A percentile compares a stretch with the other conserved stretches of the same genome.
These are phyloP conservation scores for Gryllus bimaculatus DNA, from an alignment of 1,140 invertebrate genomes.

Conservation along the genomic window DNA sequence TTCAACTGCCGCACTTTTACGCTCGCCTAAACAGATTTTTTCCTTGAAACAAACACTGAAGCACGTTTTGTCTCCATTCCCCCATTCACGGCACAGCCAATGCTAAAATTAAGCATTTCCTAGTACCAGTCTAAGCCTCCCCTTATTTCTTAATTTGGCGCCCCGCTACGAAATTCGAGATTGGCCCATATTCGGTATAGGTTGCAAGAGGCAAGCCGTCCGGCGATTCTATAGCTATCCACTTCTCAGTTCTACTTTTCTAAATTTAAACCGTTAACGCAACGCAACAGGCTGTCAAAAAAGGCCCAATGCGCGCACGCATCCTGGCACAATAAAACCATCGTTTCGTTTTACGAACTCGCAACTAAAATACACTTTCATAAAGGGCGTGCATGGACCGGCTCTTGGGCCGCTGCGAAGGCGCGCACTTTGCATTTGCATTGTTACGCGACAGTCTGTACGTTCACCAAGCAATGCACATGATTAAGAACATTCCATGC, in stretches of 20 bases:
- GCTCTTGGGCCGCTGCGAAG: neutral
- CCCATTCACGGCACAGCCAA: neutral
- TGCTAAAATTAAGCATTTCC: neutral
- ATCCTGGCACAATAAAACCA: neutral
- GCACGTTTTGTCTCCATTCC: neutral
- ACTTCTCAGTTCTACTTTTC: slow-evolving; percentile 15
- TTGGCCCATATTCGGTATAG: slow-evolving; percentile 21
- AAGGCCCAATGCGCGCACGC: neutral
- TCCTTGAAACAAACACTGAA: neutral
- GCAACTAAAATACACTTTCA: neutral
- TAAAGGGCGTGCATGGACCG: neutral
- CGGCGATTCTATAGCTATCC: neutral
- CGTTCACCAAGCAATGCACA: neutral
- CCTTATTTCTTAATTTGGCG: slow-evolving; percentile 21
- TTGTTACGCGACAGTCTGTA: too few species aligned
- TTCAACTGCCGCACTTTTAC: neutral
- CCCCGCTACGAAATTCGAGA: slow-evolving; percentile 22
- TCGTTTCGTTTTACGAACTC: neutral
- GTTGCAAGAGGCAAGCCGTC: neutral
- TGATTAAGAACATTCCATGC: neutral
- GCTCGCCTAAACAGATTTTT: too few species aligned
- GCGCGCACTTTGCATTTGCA: neutral
- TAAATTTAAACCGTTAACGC: slow-evolving; percentile 20
- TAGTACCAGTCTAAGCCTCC: slow-evolving; percentile 7
- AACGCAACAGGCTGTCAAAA: neutral